Evolutionary conservation across 1,140 invertebrate genomes (phyloP), one percentile per base, ranked within the genome.

Genomic region (Temnothorax curvispinosus): DNA sequence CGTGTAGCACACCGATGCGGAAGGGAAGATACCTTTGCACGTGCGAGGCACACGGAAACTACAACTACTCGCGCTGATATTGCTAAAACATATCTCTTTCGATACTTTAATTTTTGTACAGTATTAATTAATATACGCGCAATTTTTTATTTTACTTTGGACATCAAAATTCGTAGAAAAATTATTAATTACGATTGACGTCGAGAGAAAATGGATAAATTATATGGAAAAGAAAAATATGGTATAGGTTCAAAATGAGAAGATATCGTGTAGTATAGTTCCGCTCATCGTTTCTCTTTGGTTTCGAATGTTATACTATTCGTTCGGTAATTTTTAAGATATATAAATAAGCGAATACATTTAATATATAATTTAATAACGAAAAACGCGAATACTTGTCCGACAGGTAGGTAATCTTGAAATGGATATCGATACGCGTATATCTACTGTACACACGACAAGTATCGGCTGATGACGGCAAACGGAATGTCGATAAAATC

Each of bases 401-500:
- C 18, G 52, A 35, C 52, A 74, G 7, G 2, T 21, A 41, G 38
- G 52, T 71, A 3, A n/a, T 69, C 7, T 50, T n/a, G 7, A 11
- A 58, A 56, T 71, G 18, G 41, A 75, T 54, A 71, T 71, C 27
- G 35, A 81, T 75, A 60, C 11, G 15, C 11, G 15, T 9, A 18
- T 81, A 18, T 81, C 69, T 56, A 72, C 9, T 11, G 35, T 32
- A 32, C 64, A 74, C 52, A 35, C 44, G 71, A 71, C 5, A 72
- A 69, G 58, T 35, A 76, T 71, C 69, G 50, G 47, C 27, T 52
- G 65, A 56, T 44, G 75, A 69, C 60, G 76, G 87, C 77, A 86
- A 91, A 77, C 82, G 64, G 11, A 85, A 77, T 52, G 71, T 69
- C 89, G 87, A 90, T 91, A 90, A 91, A 90, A 65, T 87, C 64